Percentiles rank a stretch among this genome's conserved stretches.
Conservation (phyloP, 2,113 vertebrate species). For the Propithecus coquereli region DNA sequence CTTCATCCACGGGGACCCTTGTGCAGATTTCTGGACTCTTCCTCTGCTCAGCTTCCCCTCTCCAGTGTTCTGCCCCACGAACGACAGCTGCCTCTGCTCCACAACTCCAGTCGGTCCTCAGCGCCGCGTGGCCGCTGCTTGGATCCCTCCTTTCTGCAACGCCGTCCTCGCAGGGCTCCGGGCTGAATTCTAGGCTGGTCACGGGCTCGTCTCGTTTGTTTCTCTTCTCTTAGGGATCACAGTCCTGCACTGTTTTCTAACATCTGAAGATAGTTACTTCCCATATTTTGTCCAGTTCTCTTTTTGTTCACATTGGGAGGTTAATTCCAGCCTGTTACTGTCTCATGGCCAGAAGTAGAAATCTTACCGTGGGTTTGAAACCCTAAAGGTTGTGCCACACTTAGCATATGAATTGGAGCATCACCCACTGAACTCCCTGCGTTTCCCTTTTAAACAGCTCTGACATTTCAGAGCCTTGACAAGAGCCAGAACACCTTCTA, state of each 20-base stretch:
- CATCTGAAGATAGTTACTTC: neutral
- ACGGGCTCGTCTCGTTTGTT: neutral
- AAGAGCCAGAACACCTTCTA: neutral
- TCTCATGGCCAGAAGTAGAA: neutral
- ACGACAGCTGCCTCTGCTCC: neutral
- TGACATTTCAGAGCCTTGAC: neutral
- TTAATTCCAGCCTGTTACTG: neutral
- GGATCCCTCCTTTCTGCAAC: neutral
- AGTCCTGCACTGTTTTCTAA: neutral
- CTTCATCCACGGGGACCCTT: neutral
- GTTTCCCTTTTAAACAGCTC: neutral
- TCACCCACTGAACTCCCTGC: neutral
- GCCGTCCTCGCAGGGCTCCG: too few relatives aligned
- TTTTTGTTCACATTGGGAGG: neutral
- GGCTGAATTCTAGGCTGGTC: neutral
- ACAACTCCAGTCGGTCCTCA: neutral
- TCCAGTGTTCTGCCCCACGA: neutral
- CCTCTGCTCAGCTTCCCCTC: neutral
- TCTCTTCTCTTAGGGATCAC: neutral
- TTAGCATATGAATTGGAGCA: neutral
- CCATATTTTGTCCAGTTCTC: neutral
- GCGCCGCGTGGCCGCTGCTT: neutral
- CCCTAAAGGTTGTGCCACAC: too few relatives aligned
- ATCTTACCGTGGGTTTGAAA: too few relatives aligned
- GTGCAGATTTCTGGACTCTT: neutral